Base-by-base conservation (phyloP, 1,140 invertebrate species). In the Trigoniulus corallinus region DNA sequence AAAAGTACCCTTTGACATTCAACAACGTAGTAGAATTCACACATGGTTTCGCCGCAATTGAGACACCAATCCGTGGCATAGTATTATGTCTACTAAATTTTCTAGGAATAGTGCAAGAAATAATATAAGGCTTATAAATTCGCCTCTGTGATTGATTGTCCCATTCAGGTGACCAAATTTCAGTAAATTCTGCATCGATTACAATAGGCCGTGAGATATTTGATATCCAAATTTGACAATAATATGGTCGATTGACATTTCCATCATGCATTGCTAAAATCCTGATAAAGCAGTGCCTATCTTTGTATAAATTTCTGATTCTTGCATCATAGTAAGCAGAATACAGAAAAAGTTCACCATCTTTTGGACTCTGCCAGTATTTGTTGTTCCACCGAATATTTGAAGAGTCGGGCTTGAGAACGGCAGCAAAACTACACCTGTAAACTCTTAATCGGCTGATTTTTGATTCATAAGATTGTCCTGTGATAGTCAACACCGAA, bases 101-200 rank as follows among this genome's bases (percentile, higher is more conserved):
- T n/a, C 3, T 34, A 34, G 22, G 21, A 1, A 57, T 12, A 24
- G 42, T 25, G 40, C 57, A 59, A 1, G 54, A 54, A 21, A 59
- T 3, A 7, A 59, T n/a, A 4, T 56, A 52, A 0, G 57, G 53
- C 18, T 48, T 21, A 37, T 54, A 57, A 22, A 41, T 48, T n/a
- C 46, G 23, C 15, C 15, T 18, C 26, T 26, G 25, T 20, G 37
- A 23, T n/a, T 29, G 27, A 12, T 26, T 21, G 29, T 53, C 54
- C 57, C 57, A 59, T 18, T 25, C 23, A 20, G 47, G 18, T 7
- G 52, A 13, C 57, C 57, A 59, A 13, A 59, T 44, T 47, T 57
- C 56, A 1, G 20, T 13, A 0, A 44, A 3, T 25, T 47, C 44
- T 4, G 37, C 26, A 2, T 48, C 34, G 0, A 40, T 20, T 29